Percentiles rank a stretch among this genome's conserved stretches.
Evolutionary conservation across 1,140 invertebrate genomes (phyloP).

Genomic region (Chrysoperla carnea): DNA sequence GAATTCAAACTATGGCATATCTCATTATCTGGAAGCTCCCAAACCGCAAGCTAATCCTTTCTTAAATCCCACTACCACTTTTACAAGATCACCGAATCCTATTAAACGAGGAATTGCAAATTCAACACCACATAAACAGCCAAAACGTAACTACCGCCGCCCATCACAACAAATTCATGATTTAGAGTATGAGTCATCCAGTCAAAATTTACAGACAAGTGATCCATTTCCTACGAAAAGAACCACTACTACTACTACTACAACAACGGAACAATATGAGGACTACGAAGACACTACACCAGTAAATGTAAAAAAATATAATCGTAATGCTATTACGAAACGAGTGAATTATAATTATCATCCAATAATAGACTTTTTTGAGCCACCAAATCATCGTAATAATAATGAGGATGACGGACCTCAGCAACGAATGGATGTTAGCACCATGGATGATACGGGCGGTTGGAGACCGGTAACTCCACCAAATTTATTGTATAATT

Average conservation of each 20-base stretch:
- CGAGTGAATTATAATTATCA: constrained; percentile 70
- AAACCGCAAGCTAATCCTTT: neutral
- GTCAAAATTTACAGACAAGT: neutral
- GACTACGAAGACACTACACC: neutral
- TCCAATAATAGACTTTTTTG: constrained; percentile 70
- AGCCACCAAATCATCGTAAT: constrained; percentile 15
- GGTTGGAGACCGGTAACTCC: constrained; percentile 1
- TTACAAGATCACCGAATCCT: neutral
- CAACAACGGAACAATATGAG: neutral
- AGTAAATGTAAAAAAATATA: too few species aligned
- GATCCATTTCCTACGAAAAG: neutral
- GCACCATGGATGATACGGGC: neutral
- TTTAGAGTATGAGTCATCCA: neutral
- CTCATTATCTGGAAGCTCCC: constrained; percentile 2
- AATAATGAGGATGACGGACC: constrained; percentile 5
- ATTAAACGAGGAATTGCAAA: neutral
- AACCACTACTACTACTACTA: neutral
- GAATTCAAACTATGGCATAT: neutral
- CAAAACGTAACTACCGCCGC: neutral
- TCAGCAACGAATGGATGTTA: neutral
- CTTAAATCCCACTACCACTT: too few species aligned
- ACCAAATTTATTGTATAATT: neutral
- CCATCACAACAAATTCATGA: neutral
- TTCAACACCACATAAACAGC: neutral
- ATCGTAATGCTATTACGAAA: constrained; percentile 15